phyloP scores from a whole-genome alignment of 2,113 vertebrate species.

The Osmerus eperlanus region DNA sequence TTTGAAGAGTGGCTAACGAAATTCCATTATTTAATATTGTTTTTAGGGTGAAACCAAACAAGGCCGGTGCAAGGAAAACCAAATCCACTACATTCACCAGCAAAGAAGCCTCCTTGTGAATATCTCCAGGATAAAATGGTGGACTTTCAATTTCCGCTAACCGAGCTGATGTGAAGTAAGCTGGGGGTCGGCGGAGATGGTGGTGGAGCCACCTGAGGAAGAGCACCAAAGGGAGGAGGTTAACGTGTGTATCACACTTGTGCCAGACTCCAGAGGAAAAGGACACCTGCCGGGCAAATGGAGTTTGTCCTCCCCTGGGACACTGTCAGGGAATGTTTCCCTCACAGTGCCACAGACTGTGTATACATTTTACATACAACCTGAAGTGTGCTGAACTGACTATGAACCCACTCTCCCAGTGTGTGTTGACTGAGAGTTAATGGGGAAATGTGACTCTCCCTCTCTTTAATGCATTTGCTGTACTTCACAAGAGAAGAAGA shows the following conservation, averaged over 20 bases:
- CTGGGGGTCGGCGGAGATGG: conserved; percentile 11
- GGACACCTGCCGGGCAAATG: conserved; percentile 47
- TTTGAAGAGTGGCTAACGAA: conserved; percentile 4
- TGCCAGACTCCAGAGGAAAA: conserved; percentile 2
- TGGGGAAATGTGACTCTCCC: conserved; percentile 19
- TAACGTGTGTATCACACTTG: conserved; percentile 39
- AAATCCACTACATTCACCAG: neutral
- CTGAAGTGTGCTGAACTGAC: conserved; percentile 50
- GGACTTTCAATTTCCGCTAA: conserved; percentile 26
- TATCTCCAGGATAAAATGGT: neutral
- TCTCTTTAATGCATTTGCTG: conserved; percentile 30
- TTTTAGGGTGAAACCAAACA: conserved; percentile 10
- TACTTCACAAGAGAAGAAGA: conserved; percentile 5
- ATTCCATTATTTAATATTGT: conserved; percentile 16
- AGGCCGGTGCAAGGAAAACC: neutral
- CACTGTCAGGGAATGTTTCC: conserved; percentile 24
- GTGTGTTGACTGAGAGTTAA: conserved; percentile 21
- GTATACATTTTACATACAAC: conserved; percentile 44
- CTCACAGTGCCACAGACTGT: conserved; percentile 16
- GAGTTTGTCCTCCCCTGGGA: conserved; percentile 47
- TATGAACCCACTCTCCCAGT: conserved; percentile 42
- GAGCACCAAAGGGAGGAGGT: conserved; percentile 9
- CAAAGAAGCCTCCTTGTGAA: conserved; percentile 2
- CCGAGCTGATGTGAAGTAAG: conserved; percentile 11
- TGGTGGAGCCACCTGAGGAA: conserved; percentile 32